Conservation (phyloP, 2,888 invertebrate genomes). For the Sylvicola cinctus region DNA sequence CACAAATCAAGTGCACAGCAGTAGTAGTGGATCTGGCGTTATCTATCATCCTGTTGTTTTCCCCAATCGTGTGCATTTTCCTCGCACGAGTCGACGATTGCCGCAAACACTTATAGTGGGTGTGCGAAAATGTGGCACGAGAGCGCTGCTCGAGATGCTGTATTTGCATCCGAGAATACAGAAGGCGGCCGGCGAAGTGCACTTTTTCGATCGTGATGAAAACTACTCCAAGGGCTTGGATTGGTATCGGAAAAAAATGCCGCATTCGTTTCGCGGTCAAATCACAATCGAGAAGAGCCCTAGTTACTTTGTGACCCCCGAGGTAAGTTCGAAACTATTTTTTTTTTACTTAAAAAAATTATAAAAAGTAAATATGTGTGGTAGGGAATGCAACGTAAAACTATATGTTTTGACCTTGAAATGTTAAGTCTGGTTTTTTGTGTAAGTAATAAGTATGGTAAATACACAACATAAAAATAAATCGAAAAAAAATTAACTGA, state of each 20-base stretch:
- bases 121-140: conserved; percentile 89
- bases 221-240: conserved; percentile 82
- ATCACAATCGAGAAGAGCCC: conserved; percentile 96
- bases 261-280: conserved; percentile 75
- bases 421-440: conserved; percentile 1
- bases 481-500: too few relatives aligned
- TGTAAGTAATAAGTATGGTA: neutral
- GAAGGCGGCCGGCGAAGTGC: conserved; percentile 85
- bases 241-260: conserved; percentile 93
- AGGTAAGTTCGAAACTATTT: conserved; percentile 37
- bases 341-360: neutral
- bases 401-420: neutral
- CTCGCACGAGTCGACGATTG: conserved; percentile 37
- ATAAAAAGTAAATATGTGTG: neutral
- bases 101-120: conserved; percentile 75
- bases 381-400: neutral
- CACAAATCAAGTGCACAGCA: conserved; percentile 18
- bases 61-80: conserved; percentile 33
- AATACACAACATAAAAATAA: too few relatives aligned
- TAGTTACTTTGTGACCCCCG: conserved; percentile 88
- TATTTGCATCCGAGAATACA: conserved; percentile 84
- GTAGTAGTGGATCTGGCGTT: too few relatives aligned
- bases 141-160: conserved; percentile 89
- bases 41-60: conserved; percentile 26
- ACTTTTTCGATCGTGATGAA: conserved; percentile 91